These are phyloP conservation scores for Phrynocephalus vlangalii DNA, from an alignment of 2,797 vertebrate species.

Conservation along the genomic window DNA sequence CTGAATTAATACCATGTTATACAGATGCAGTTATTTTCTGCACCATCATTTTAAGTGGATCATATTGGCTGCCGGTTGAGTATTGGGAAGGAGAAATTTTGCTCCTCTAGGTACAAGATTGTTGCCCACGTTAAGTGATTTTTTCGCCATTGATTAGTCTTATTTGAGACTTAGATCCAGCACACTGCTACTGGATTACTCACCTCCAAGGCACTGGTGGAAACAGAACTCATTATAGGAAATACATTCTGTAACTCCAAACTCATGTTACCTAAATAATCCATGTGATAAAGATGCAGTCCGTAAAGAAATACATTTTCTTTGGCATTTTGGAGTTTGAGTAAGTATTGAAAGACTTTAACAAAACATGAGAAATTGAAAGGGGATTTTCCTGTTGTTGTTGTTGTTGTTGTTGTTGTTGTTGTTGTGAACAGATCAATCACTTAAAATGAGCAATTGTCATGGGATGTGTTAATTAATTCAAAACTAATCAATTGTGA, in stretches of 20 bases:
- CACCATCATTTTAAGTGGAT: not conserved
- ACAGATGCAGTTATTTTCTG: not conserved
- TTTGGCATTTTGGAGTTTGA: not conserved
- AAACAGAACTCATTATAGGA: not conserved
- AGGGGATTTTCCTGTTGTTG: not conserved
- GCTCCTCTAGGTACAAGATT: not conserved
- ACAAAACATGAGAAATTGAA: not conserved
- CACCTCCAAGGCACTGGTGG: not conserved
- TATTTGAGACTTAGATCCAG: not conserved
- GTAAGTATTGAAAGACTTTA: not conserved
- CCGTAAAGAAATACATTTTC: not conserved
- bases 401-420: too few species aligned
- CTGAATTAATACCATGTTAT: too few species aligned
- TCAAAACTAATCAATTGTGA: not conserved
- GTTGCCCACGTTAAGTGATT: not conserved
- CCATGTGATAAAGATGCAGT: not conserved
- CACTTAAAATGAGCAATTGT: not conserved
- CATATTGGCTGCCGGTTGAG: not conserved
- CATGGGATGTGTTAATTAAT: conserved; percentile 7
- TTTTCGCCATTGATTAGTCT: not conserved
- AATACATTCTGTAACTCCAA: not conserved
- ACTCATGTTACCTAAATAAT: not conserved
- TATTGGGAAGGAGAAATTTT: not conserved
- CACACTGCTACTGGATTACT: not conserved
- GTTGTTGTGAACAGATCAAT: not conserved